Conservation (phyloP, 2,888 invertebrate species). For the Linyphia triangularis region DNA sequence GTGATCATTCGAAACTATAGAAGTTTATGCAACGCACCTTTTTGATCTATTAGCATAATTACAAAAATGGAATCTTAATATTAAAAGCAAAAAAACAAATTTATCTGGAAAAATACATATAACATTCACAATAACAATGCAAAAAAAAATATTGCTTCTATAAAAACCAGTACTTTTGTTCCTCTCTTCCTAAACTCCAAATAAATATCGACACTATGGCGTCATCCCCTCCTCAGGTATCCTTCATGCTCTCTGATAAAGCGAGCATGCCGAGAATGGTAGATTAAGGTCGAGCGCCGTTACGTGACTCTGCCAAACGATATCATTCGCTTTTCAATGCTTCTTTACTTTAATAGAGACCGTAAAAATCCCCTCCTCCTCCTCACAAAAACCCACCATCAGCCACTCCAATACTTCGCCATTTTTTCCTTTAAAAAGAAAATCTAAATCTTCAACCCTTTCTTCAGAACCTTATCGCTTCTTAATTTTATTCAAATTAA, state of each 20-base stretch:
- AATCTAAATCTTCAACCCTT: slow-evolving; percentile 1
- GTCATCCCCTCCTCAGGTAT: slow-evolving; percentile 25
- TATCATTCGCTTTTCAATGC: slow-evolving; percentile 60
- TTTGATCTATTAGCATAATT: too few relatives aligned
- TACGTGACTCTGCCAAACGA: slow-evolving; percentile 67
- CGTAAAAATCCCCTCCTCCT: slow-evolving; percentile 40
- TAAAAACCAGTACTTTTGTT: background rate
- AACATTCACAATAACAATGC: background rate
- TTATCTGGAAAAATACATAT: too few relatives aligned
- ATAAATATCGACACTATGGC: background rate
- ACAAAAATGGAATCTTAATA: too few relatives aligned
- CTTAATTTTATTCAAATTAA: slow-evolving; percentile 68
- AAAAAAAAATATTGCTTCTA: background rate
- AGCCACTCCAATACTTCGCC: background rate
- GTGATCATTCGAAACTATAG: too few relatives aligned
- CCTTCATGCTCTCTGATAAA: slow-evolving; percentile 60
- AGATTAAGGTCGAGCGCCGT: slow-evolving; percentile 70
- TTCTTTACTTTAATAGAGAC: slow-evolving; percentile 59
- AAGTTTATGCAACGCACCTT: too few relatives aligned
- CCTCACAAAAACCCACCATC: slow-evolving; percentile 1
- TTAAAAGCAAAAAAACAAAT: too few relatives aligned
- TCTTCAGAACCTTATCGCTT: slow-evolving; percentile 28
- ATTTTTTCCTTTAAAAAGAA: background rate
- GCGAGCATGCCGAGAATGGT: slow-evolving; percentile 63
- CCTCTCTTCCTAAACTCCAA: background rate